Evolutionary conservation across 2,888 invertebrate genomes (phyloP).

Genomic region (Rotaria macrura): DNA sequence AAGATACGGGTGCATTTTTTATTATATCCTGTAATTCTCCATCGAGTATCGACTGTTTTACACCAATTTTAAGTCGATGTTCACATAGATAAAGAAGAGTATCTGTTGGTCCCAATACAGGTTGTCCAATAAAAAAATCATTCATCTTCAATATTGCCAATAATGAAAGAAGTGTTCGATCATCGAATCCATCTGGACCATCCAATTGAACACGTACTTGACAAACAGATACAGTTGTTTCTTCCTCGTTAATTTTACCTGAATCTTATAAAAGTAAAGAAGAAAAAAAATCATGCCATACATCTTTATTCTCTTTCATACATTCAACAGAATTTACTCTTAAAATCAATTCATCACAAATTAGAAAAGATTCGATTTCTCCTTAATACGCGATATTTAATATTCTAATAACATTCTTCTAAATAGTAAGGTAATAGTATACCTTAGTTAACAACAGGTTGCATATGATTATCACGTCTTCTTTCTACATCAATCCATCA

Average conservation of each 20-base stretch:
- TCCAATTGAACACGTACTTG: neutral
- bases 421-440: no score
- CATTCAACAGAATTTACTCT: neutral
- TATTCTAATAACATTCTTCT: no score
- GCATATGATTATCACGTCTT: no score
- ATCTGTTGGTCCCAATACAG: neutral
- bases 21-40: neutral
- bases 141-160: neutral
- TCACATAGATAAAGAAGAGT: neutral
- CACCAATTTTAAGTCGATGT: neutral
- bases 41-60: neutral
- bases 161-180: neutral
- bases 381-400: no score
- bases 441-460: no score
- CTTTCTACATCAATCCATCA: no score
- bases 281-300: no score
- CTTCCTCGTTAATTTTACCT: neutral
- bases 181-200: neutral
- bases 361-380: no score
- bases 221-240: neutral
- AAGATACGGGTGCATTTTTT: neutral
- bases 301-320: neutral
- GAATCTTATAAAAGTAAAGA: neutral
- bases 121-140: neutral
- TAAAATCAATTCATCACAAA: neutral